phyloP scores from a whole-genome alignment of 2,113 vertebrate genomes.

The Embiotoca jacksoni region DNA sequence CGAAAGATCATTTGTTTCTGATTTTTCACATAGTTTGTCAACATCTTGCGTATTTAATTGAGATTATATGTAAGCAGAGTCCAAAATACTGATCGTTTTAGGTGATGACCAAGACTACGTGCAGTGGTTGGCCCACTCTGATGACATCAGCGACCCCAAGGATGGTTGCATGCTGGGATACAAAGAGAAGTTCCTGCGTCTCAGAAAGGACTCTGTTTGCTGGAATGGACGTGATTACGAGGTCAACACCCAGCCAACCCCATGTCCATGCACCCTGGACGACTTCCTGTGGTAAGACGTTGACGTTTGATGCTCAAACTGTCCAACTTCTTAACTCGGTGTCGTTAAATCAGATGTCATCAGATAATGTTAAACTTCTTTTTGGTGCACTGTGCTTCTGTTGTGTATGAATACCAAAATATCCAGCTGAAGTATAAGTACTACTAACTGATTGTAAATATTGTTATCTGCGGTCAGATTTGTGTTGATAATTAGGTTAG shows the following conservation, averaged over 20 bases:
- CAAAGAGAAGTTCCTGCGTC: constrained; percentile 91
- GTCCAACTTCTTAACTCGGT: not conserved
- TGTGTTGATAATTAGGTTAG: too few relatives aligned
- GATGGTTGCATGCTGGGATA: constrained; percentile 96
- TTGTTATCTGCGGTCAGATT: not conserved
- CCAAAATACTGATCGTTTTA: constrained; percentile 46
- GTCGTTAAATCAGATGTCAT: not conserved
- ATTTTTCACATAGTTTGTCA: not conserved
- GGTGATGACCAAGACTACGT: constrained; percentile 91
- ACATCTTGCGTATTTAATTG: not conserved
- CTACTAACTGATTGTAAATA: not conserved
- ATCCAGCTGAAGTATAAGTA: not conserved
- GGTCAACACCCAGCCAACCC: constrained; percentile 85
- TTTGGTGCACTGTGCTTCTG: not conserved
- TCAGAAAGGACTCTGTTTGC: constrained; percentile 92
- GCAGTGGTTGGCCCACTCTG: constrained; percentile 94
- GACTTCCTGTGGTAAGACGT: constrained; percentile 92
- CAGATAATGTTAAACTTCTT: not conserved
- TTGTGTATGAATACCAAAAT: not conserved
- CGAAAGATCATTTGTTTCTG: not conserved
- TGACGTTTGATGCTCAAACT: not conserved
- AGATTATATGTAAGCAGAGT: not conserved
- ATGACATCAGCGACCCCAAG: constrained; percentile 88
- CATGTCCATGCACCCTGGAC: constrained; percentile 91
- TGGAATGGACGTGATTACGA: constrained; percentile 91